These are phyloP conservation scores for Pagrus major DNA, from an alignment of 2,113 vertebrate genomes.

Conservation along the genomic window DNA sequence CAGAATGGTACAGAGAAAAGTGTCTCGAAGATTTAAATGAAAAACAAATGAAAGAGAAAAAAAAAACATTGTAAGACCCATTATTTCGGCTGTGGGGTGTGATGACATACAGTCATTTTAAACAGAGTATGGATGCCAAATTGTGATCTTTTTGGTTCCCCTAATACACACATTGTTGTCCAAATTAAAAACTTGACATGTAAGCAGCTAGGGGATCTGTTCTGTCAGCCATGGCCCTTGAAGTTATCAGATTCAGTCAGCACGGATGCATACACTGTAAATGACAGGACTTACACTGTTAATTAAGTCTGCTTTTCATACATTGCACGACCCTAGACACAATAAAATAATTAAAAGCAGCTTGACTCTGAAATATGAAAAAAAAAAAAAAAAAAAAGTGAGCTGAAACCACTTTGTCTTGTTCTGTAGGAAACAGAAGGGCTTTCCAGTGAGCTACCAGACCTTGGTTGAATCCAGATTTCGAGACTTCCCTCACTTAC, in stretches of 20 bases:
- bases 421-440: neutral
- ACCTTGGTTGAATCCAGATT: neutral
- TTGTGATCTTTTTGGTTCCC: neutral
- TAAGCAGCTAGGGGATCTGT: neutral
- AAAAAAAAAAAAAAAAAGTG: neutral
- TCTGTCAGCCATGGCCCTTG: neutral
- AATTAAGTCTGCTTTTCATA: neutral
- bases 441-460: neutral
- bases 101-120: neutral
- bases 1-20: conserved; percentile 20
- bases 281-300: conserved; percentile 21
- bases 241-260: neutral
- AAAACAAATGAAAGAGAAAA: neutral
- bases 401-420: neutral
- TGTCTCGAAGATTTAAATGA: neutral
- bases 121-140: neutral
- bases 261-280: neutral
- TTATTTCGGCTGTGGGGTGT: neutral
- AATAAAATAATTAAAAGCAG: too few relatives aligned
- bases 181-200: neutral
- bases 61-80: neutral
- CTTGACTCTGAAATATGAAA: too few relatives aligned
- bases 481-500: neutral
- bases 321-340: neutral
- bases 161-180: neutral